Percentiles rank a stretch among this genome's conserved stretches.
phyloP scores from a whole-genome alignment of 2,113 vertebrate genomes.

The Balaeniceps rex region DNA sequence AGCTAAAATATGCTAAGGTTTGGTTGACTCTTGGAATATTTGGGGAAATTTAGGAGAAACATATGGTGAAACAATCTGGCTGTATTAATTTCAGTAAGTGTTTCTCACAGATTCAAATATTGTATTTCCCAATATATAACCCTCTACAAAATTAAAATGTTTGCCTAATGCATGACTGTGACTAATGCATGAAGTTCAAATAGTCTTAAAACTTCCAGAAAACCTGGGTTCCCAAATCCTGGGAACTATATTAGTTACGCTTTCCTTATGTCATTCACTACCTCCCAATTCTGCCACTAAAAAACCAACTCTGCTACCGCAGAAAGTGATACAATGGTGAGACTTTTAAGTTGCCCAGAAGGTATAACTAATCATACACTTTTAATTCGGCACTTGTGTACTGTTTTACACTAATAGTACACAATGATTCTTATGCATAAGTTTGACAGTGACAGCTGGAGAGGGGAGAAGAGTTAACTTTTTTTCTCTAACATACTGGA shows the following conservation, averaged over 20 bases:
- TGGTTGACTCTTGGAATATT: neutral
- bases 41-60: neutral
- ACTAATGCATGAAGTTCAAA: neutral
- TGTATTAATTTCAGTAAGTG: neutral
- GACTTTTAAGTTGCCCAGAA: neutral
- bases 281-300: neutral
- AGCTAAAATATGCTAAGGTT: neutral
- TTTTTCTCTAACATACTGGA: neutral
- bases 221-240: neutral
- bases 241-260: neutral
- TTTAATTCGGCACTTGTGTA: neutral
- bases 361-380: neutral
- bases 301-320: neutral
- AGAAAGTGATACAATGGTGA: neutral
- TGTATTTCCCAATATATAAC: neutral
- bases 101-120: neutral
- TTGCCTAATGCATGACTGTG: neutral
- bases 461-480: neutral
- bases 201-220: neutral
- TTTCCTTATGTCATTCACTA: neutral
- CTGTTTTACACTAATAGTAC: neutral
- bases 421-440: neutral
- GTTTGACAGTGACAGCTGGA: neutral
- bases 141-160: neutral
- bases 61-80: neutral